Evolutionary conservation across 2,888 invertebrate species (phyloP).

Genomic region (Actias luna): DNA sequence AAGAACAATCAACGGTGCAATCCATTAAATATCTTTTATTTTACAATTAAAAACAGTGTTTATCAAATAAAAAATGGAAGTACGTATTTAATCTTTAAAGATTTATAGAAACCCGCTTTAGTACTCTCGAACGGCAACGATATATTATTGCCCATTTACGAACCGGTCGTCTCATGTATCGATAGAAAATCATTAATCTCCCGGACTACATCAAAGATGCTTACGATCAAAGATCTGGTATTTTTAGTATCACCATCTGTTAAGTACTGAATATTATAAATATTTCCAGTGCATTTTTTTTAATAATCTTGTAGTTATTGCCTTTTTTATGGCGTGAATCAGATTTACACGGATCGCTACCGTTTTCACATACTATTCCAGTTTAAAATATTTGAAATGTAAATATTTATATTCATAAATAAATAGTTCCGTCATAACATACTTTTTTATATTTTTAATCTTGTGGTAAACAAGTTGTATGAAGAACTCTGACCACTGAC

Average conservation of each 20-base stretch:
- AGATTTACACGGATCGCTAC: neutral
- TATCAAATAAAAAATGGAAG: too few species aligned
- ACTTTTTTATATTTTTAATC: too few species aligned
- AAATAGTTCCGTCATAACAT: too few species aligned
- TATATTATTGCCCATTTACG: neutral
- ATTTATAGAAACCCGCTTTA: neutral
- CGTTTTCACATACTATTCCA: too few species aligned
- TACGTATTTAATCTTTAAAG: neutral
- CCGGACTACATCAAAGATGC: constrained; percentile 5
- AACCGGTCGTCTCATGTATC: neutral
- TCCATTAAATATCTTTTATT: too few species aligned
- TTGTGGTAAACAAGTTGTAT: too few species aligned
- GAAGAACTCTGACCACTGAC: too few species aligned
- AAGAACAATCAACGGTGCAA: too few species aligned
- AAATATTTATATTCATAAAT: neutral
- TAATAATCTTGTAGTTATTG: neutral
- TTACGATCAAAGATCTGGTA: constrained; percentile 50
- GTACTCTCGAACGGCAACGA: neutral
- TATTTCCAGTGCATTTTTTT: constrained; percentile 3
- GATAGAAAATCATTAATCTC: constrained; percentile 1
- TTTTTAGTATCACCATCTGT: constrained; percentile 48
- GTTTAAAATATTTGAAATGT: neutral
- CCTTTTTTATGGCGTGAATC: neutral
- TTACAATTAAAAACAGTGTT: too few species aligned
- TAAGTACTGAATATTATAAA: constrained; percentile 23